Evolutionary conservation across 1,140 invertebrate genomes (phyloP).

Genomic region (Euura lappo): DNA sequence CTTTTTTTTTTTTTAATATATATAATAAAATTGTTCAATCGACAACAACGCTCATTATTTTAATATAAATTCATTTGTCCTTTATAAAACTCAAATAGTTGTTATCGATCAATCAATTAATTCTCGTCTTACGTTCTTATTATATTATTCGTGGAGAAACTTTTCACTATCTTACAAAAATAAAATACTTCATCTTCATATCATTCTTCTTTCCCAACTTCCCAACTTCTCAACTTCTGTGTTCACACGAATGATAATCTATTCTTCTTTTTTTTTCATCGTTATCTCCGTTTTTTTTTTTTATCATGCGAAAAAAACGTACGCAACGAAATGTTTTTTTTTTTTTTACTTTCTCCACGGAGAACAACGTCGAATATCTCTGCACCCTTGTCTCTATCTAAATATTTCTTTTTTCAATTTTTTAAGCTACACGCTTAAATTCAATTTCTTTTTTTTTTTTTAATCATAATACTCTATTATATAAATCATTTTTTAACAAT

Average conservation of each 20-base stretch:
- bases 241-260: no score
- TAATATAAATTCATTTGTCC: background rate
- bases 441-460: background rate
- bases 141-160: background rate
- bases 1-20: background rate
- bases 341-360: background rate
- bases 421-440: background rate
- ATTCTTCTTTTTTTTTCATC: no score
- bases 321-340: background rate
- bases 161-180: background rate
- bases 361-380: slow-evolving; percentile 1
- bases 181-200: slow-evolving; percentile 1
- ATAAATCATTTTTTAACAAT: slow-evolving; percentile 8
- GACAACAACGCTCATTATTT: background rate
- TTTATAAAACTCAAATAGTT: background rate
- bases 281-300: background rate
- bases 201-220: background rate
- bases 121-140: no score
- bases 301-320: background rate
- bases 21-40: slow-evolving; percentile 1
- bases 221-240: no score
- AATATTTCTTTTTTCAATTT: background rate
- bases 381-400: background rate
- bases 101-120: background rate
- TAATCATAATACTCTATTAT: slow-evolving; percentile 5